Evolutionary conservation across 2,797 vertebrate genomes (phyloP).

Genomic region (Limosa lapponica): DNA sequence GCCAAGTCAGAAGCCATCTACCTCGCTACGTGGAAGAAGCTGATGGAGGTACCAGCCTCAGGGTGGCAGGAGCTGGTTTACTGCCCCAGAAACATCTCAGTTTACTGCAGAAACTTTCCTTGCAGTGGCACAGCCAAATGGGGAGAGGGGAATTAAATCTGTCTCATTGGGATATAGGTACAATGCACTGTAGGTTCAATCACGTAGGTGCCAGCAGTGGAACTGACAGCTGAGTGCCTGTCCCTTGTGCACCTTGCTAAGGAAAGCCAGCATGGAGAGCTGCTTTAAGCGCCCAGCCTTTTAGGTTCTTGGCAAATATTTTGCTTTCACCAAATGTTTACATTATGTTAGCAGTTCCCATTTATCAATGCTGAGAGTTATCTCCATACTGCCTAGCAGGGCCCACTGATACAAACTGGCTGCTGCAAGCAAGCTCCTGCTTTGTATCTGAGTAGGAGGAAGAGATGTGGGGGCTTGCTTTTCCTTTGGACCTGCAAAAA

Average conservation of each 20-base stretch:
- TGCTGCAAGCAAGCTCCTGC: neutral
- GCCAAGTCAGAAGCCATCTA: neutral
- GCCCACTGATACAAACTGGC: neutral
- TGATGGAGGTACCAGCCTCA: neutral
- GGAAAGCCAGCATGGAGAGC: neutral
- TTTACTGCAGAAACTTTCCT: neutral
- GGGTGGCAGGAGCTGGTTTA: neutral
- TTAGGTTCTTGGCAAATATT: neutral
- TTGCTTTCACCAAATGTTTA: neutral
- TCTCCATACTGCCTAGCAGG: neutral
- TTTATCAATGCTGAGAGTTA: neutral
- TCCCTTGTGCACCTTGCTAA: neutral
- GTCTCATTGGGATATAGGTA: neutral
- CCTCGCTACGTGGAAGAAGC: neutral
- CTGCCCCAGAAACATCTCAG: neutral
- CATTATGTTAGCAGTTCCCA: neutral
- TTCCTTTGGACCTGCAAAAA: neutral
- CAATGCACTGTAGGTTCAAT: neutral
- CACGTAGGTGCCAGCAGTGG: neutral
- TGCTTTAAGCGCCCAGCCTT: neutral
- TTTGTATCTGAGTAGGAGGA: neutral
- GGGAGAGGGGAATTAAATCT: neutral
- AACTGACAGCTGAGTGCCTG: accelerated
- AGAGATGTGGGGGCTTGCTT: neutral
- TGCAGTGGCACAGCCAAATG: neutral